Base-by-base conservation (phyloP, 2,113 vertebrate species). In the Clinocottus analis region DNA sequence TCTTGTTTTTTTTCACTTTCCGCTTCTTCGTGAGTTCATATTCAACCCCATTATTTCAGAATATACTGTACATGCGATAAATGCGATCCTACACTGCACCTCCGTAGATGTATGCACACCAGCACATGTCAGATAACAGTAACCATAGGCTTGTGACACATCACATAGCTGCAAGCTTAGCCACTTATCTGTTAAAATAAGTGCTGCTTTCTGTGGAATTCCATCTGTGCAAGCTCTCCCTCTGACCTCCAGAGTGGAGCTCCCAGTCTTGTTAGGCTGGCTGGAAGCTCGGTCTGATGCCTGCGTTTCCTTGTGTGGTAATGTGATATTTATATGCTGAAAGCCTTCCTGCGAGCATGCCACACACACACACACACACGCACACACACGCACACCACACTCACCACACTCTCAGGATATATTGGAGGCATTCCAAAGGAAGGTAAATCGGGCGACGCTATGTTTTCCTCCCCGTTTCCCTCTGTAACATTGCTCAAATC, bases 271-370 rank as follows among this genome's bases (percentile, higher is more conserved):
- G 91, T 94, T 94, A 94, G 80, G 87, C 90, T 64, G 49, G 84
- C 82, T 91, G 91, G 87, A 85, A 85, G 88, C 90, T 88, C 85
- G 69, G 85, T 86, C 87, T 93, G 90, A 93, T 93, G 91, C 89
- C 89, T 91, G 87, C 51, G 83, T 88, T 94, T 94, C 93, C 93
- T 94, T 93, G 85, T 95, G 94, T 90, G 89, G 93, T 95, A 94
- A 95, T 95, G 94, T 91, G 92, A 95, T 95, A 95, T 94, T 94
- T 95, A 94, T 94, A 94, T 90, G 87, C 92, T 92, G 91, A 90
- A 92, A 94, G 87, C 91, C 86, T 90, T 92, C 89, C 90, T 94
- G 89, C 91, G 85, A 89, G 85, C 82, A 77, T 82, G 86, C 86
- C 89, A 59, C 90, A 85, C 91, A 87, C 83, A 78, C 81, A 76